Percentiles rank a stretch among this genome's conserved stretches.
Conservation (phyloP, 64 coral and sea anemone genomes). For the Montipora cactus region DNA sequence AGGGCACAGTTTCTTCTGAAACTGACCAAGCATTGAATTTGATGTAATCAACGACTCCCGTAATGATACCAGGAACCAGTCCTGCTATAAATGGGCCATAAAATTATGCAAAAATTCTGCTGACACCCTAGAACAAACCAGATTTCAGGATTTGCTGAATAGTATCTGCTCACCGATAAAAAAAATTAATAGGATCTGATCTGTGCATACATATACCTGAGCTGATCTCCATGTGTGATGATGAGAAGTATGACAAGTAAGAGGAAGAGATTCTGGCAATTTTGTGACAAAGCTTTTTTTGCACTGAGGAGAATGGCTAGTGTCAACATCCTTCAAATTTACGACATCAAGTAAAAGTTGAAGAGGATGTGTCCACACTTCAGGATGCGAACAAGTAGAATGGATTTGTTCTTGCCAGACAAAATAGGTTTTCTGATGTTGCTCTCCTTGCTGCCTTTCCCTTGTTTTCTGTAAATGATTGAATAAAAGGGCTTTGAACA, state of each 20-base stretch:
- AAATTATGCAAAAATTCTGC: too few relatives aligned
- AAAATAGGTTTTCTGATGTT: neutral
- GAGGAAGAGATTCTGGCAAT: slow-evolving; percentile 53
- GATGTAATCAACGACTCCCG: too few relatives aligned
- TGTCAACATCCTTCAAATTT: neutral
- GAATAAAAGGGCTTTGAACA: neutral
- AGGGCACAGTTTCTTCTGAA: too few relatives aligned
- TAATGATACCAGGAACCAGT: too few relatives aligned
- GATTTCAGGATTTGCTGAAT: too few relatives aligned
- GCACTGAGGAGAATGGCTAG: neutral
- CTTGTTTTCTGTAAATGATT: neutral
- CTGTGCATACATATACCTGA: neutral
- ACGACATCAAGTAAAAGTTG: slow-evolving; percentile 31
- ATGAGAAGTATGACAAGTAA: slow-evolving; percentile 44
- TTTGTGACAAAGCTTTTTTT: neutral
- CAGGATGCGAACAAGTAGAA: slow-evolving; percentile 28
- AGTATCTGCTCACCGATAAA: too few relatives aligned
- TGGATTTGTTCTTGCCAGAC: slow-evolving; percentile 43
- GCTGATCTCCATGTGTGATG: slow-evolving; percentile 54
- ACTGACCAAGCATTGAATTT: too few relatives aligned
- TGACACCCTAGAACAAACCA: too few relatives aligned
- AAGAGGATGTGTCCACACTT: slow-evolving; percentile 71
- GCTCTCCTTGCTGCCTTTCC: neutral
- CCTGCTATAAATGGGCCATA: too few relatives aligned
- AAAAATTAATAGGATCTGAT: neutral